These are phyloP conservation scores for Chloroclysta siterata DNA, from an alignment of 2,888 invertebrate genomes.

Conservation along the genomic window DNA sequence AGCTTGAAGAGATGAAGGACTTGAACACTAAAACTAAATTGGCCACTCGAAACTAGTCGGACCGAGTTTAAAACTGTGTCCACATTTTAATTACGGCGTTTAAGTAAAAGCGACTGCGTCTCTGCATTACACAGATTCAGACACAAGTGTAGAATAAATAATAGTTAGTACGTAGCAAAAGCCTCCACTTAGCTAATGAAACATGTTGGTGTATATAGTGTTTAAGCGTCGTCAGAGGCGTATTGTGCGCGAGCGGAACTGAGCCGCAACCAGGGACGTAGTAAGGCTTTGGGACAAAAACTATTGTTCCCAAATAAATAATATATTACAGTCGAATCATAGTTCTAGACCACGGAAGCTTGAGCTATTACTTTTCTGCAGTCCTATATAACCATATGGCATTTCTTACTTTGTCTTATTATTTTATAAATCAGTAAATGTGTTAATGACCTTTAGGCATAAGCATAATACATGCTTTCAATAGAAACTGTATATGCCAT, in stretches of 20 bases:
- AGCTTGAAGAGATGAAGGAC: conserved; percentile 30
- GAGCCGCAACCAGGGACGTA: conserved; percentile 39
- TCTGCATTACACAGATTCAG: conserved; percentile 82
- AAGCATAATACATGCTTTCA: no score
- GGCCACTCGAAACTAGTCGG: conserved; percentile 79
- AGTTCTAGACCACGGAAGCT: no score
- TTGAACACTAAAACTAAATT: conserved; percentile 79
- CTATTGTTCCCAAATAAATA: no score
- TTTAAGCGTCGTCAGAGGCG: conserved; percentile 72
- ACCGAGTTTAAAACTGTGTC: conserved; percentile 80
- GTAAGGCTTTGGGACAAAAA: not conserved
- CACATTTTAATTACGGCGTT: conserved; percentile 83
- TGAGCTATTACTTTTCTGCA: no score
- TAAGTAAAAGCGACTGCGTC: conserved; percentile 83
- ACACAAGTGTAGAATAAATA: conserved; percentile 53
- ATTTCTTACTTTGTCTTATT: no score
- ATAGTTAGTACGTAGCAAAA: conserved; percentile 58
- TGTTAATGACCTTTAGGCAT: no score
- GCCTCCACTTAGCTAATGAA: conserved; percentile 86
- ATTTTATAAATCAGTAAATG: no score
- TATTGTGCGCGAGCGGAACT: conserved; percentile 69
- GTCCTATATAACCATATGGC: no score
- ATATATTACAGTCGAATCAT: no score
- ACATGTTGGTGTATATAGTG: conserved; percentile 84
- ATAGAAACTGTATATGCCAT: no score